phyloP scores from a whole-genome alignment of 2,888 invertebrate species.

The Morpho helenor region DNA sequence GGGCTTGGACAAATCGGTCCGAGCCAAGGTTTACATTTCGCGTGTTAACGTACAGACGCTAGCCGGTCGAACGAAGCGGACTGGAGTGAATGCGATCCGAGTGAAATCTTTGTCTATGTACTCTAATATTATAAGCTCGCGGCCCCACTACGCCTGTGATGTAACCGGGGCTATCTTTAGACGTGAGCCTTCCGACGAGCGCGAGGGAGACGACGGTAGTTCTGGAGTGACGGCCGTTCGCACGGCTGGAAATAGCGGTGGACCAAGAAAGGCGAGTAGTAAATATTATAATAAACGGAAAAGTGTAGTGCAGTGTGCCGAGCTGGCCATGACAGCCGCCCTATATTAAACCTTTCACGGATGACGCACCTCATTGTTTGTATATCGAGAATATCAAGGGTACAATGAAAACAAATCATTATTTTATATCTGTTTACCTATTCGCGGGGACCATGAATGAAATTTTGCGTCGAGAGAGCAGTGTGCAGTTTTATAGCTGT shows the following conservation, averaged over 20 bases:
- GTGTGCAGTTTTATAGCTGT: constrained; percentile 6
- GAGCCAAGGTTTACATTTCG: constrained; percentile 38
- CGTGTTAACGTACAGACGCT: constrained; percentile 55
- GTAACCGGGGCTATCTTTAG: constrained; percentile 75
- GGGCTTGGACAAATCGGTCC: constrained; percentile 11
- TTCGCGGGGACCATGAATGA: constrained; percentile 9
- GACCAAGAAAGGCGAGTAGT: constrained; percentile 81
- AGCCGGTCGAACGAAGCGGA: constrained; percentile 57
- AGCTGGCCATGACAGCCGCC: constrained; percentile 55
- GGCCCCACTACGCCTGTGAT: constrained; percentile 73
- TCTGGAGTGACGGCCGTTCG: constrained; percentile 60
- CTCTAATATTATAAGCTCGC: constrained; percentile 77
- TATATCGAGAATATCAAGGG: not conserved
- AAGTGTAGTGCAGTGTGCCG: constrained; percentile 79
- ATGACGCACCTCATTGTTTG: constrained; percentile 31
- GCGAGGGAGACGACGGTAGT: constrained; percentile 52
- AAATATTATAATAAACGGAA: constrained; percentile 78
- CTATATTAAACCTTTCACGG: constrained; percentile 44
- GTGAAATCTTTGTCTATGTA: constrained; percentile 75
- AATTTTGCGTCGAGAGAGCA: constrained; percentile 6
- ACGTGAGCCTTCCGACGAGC: constrained; percentile 42
- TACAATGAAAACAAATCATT: constrained; percentile 2
- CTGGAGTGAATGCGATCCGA: constrained; percentile 70
- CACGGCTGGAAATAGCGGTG: constrained; percentile 78
- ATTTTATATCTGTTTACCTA: not conserved